Evolutionary conservation across 2,888 invertebrate genomes (phyloP), one percentile per base, ranked within the genome.

Genomic region (Diplazon laetatorius): DNA sequence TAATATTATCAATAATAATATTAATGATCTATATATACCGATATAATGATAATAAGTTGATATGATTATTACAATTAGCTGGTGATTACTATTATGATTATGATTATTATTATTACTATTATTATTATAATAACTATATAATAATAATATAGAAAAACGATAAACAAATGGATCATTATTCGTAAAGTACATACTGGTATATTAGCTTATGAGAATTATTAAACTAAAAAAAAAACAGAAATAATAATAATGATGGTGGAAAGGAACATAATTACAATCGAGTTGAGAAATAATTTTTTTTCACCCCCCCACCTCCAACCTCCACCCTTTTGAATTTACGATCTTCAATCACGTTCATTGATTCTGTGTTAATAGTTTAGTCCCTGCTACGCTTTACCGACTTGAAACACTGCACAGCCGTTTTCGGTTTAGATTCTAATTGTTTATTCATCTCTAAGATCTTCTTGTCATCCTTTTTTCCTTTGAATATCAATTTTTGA

Each of bases 11-110:
- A 85, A 84, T 85, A 85, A 85, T 88, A 86, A 87, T 79, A 85
- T 84, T 85, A 86, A 85, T 88, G 86, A 86, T 81, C 79, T 82
- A 82, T 79, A 82, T 81, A 78, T 82, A 84, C 80, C 82, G 83
- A 86, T 87, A 86, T 86, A 86, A 86, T 86, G 87, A 88, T 87
- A 84, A 86, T 89, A 89, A 89, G 89, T 89, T 88, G 87, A 88
- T 87, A 89, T 85, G 83, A 84, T 87, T 85, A 87, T 78, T 78
- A 78, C 69, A 59, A 74, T 74, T 78, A 78, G 74, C 78, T 78
- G 73, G 78, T 78, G 74, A 78, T 78, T 72, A 70, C 74, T 74
- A 78, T 78, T 78, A 68, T 72, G 66, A 76, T 76, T 59, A 62
- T 65, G 25, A 62, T 55, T 63, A 72, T 57, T 73, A 65, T 44